A percentile compares a stretch with the other conserved stretches of the same genome.
Evolutionary conservation across 2,797 vertebrate species (phyloP).

Genomic region (Neosilurus mollespiculum): DNA sequence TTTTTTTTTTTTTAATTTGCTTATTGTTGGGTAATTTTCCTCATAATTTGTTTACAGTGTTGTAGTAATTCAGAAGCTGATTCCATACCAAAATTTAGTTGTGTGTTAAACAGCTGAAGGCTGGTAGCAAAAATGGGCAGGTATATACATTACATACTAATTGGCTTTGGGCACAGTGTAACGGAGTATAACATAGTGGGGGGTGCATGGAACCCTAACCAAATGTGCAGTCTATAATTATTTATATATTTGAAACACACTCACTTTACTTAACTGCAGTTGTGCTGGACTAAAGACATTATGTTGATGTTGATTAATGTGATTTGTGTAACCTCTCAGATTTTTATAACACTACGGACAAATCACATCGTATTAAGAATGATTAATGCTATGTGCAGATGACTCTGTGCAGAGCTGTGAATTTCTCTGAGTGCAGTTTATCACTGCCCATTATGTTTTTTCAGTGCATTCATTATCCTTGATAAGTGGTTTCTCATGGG

Average conservation of each 20-base stretch:
- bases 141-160: background rate
- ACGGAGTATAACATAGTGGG: background rate
- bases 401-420: constrained; percentile 36
- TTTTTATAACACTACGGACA: background rate
- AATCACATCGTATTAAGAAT: constrained; percentile 32
- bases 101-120: too few relatives aligned
- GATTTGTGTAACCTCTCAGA: background rate
- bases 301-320: background rate
- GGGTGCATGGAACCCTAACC: background rate
- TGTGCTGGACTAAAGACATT: too few relatives aligned
- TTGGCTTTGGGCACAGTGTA: background rate
- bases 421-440: constrained; percentile 38
- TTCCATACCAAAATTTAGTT: too few relatives aligned
- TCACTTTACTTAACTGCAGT: background rate
- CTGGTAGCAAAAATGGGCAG: background rate
- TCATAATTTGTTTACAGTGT: too few relatives aligned
- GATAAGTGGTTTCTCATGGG: constrained; percentile 52
- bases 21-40: too few relatives aligned
- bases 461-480: constrained; percentile 49
- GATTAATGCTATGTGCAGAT: constrained; percentile 45
- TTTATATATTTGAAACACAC: background rate
- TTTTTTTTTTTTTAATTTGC: too few relatives aligned
- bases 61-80: too few relatives aligned
- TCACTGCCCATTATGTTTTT: constrained; percentile 41
- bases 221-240: background rate